phyloP scores from a whole-genome alignment of 2,888 invertebrate species.

The Perizoma affinitatum region DNA sequence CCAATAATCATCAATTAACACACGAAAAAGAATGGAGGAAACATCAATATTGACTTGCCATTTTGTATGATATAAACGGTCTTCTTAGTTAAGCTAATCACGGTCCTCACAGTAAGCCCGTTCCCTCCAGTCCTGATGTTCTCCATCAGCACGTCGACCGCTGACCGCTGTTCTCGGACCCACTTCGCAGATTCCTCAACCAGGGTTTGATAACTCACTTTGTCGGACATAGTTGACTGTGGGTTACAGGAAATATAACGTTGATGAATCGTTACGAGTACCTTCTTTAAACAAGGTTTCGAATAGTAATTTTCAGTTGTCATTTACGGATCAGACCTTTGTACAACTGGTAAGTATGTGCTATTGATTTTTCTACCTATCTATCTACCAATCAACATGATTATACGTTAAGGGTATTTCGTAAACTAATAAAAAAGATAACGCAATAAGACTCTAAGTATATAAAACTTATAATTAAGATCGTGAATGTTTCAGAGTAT shows the following conservation, averaged over 20 bases:
- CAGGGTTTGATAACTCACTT: background rate
- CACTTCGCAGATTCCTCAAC: slow-evolving; percentile 21
- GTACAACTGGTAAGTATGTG: no score
- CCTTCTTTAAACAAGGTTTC: no score
- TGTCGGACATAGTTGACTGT: slow-evolving; percentile 5
- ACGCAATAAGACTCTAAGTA: no score
- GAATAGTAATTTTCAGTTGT: no score
- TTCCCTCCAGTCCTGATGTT: slow-evolving; percentile 23
- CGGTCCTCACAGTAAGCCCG: slow-evolving; percentile 27
- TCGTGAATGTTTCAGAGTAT: no score
- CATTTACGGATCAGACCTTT: no score
- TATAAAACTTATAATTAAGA: no score
- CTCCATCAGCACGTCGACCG: slow-evolving; percentile 24
- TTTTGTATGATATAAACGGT: slow-evolving; percentile 30
- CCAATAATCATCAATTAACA: background rate
- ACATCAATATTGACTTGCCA: slow-evolving; percentile 1
- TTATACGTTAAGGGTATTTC: no score
- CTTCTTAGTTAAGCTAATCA: slow-evolving; percentile 19
- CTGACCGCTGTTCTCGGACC: slow-evolving; percentile 17
- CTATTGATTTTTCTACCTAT: no score
- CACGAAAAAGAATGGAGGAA: background rate
- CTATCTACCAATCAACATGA: no score
- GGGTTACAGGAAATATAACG: background rate
- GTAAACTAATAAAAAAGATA: no score
- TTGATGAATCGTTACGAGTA: no score